Evolutionary conservation across 2,113 vertebrate species (phyloP).

Genomic region (Bubo blakistoni): DNA sequence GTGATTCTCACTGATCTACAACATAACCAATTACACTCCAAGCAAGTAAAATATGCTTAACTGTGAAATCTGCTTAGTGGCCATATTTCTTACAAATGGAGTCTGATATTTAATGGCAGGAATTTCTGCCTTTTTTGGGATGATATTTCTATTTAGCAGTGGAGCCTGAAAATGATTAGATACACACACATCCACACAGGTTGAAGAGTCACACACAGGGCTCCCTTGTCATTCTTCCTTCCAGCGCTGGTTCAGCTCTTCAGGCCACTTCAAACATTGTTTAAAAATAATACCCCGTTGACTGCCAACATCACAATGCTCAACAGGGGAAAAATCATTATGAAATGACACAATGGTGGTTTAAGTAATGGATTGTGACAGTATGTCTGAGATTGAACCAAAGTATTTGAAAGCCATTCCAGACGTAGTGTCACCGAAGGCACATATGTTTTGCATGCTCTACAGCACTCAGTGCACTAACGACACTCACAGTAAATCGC

Average conservation of each 20-base stretch:
- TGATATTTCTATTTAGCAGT: not conserved
- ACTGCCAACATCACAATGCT: constrained; percentile 22
- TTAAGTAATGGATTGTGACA: constrained; percentile 21
- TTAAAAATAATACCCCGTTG: constrained; percentile 18
- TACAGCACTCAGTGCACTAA: not conserved
- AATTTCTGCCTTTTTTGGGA: not conserved
- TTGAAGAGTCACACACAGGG: not conserved
- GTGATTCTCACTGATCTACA: not conserved
- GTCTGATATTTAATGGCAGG: not conserved
- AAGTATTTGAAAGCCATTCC: not conserved
- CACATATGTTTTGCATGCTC: not conserved
- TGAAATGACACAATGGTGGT: not conserved
- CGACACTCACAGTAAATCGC: not conserved
- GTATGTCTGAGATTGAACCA: constrained; percentile 10
- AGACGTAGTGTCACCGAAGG: not conserved
- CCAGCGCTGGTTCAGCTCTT: not conserved
- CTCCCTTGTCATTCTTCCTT: not conserved
- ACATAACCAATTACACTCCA: not conserved
- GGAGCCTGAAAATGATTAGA: not conserved
- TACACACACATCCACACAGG: not conserved
- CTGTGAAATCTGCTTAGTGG: not conserved
- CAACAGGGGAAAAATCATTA: not conserved
- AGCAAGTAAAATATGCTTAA: not conserved
- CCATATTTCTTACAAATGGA: not conserved
- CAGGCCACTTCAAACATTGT: not conserved